Evolutionary conservation across 2,113 vertebrate species (phyloP).

Genomic region (Cyanoderma ruficeps): DNA sequence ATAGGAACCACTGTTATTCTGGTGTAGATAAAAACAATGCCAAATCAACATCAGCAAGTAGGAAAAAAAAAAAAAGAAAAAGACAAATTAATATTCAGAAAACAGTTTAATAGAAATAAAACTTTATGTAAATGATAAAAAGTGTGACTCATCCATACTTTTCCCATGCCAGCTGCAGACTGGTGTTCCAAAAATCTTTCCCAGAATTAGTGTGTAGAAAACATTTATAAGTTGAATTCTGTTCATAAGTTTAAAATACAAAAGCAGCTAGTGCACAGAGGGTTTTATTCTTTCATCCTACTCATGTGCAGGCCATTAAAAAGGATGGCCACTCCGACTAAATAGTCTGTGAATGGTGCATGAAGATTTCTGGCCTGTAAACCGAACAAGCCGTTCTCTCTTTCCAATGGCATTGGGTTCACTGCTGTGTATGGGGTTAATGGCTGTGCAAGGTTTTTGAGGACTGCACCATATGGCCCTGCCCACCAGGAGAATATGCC

Average conservation of each 20-base stretch:
- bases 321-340: neutral
- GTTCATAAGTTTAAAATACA: neutral
- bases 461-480: neutral
- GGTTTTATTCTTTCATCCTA: neutral
- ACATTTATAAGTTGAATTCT: neutral
- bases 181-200: neutral
- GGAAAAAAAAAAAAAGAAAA: neutral
- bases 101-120: neutral
- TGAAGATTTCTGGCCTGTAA: neutral
- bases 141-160: constrained; percentile 10
- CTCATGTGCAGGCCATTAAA: neutral
- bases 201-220: neutral
- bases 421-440: neutral
- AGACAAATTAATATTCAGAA: neutral
- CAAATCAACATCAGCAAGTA: neutral
- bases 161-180: neutral
- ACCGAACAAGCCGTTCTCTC: neutral
- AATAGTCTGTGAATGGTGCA: neutral
- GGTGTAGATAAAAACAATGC: neutral
- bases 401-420: neutral
- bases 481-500: neutral
- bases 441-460: neutral
- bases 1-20: neutral
- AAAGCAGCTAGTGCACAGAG: neutral
- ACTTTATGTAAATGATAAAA: constrained; percentile 23